Evolutionary conservation across 1,140 invertebrate species (phyloP), one percentile per base, ranked within the genome.

Genomic region (Lucilia cuprina): DNA sequence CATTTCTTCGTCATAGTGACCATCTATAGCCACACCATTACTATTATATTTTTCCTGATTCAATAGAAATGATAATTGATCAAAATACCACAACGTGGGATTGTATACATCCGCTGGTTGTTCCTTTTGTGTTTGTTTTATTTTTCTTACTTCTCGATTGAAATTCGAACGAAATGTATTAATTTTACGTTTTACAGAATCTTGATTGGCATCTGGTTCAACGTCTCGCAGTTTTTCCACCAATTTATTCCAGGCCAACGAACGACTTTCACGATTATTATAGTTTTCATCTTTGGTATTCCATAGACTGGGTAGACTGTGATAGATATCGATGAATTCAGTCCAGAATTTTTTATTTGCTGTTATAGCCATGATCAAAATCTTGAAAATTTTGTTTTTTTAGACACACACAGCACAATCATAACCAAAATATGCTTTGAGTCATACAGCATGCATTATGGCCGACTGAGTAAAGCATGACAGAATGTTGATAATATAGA

Each of bases 271-370:
- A 70, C 65, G 65, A 25, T 70, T 70, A 70, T 70, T 70, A 21
- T 70, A 70, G 65, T 70, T 70, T 21, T 70, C 65, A 70, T 70
- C 65, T 70, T 21, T 70, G 21, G 65, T 70, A 70, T 70, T 70
- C 65, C 65, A 70, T 12, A 70, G n/a, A 25, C 65, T 21, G 65
- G 65, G 65, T 21, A 70, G 19, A 9, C 9, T 70, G 19, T 21
- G 65, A 25, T 70, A 70, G 8, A 70, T 70, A 70, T 70, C 19
- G 12, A 70, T 70, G 65, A 70, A 70, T 70, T 70, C 65, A 25
- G 65, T 25, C 65, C 65, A 70, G n/a, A 70, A 70, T 21, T 70
- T 70, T 70, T 70, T 70, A 70, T 70, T 70, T 70, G 65, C 65
- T 70, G 65, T 70, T n/a, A 70, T 70, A 21, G 65, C 65, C 65